Base-by-base conservation (phyloP, 37 sponge, comb jelly and placozoan genomes). In the Axinella damicornis region DNA sequence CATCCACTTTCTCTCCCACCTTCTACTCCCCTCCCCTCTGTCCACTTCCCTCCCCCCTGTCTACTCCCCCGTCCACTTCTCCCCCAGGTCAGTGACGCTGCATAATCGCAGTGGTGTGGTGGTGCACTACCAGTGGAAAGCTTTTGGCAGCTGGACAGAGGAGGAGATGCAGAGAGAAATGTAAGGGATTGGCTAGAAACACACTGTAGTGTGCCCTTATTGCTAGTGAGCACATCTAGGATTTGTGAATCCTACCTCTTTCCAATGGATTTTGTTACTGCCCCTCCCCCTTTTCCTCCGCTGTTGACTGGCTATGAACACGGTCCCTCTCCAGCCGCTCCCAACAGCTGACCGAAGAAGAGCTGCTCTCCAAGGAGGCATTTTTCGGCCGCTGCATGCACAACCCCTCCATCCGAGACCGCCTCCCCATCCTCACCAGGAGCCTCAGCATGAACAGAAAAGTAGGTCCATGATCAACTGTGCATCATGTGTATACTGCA, bases 91-190 rank as follows among this genome's bases (percentile, higher is more conserved):
- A 46, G 73, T 97, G 16, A 74, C 78, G 39, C 87, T 98, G 15
- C 87, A 84, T 66, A 98, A 98, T 70, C 66, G 95, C 37, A 95
- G 96, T 91, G 83, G 96, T 65, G 91, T 98, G 37, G 79, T 95
- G n/a, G 97, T 88, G 12, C 93, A 84, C 56, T 98, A 80, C 75
- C 83, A 92, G 71, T 98, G 99, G 99, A 98, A 98, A 53, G 79
- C 91, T 9, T 89, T 86, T 62, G 78, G 91, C 61, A 92, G 85
- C 46, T 90, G 70, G 28, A n/a, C 17, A 9, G 95, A 94, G 36
- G 99, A 98, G 53, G 74, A 92, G 35, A 57, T 78, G 21, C 89
- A 90, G 60, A 94, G 82, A 80, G 79, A 92, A 65, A 62, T 81
- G 96, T 95, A 65, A 83, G 89, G 55, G 1, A 22, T n/a, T n/a